Evolutionary conservation across 2,888 invertebrate species (phyloP).

Genomic region (Gastrophysa polygoni): DNA sequence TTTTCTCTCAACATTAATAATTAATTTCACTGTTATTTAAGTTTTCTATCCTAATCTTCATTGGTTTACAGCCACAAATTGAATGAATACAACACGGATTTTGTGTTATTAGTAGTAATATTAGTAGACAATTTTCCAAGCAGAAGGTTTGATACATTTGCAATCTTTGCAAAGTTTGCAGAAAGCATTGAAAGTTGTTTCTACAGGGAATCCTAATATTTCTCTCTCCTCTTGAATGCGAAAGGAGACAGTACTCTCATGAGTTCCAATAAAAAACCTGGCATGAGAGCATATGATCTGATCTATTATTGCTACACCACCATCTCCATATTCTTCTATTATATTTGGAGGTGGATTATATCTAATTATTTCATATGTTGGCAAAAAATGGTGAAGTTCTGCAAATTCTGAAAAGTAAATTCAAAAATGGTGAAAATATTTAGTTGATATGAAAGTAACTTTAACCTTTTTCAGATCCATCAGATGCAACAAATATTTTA

Average conservation of each 20-base stretch:
- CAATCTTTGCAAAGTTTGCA: slow-evolving; percentile 72
- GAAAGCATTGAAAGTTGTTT: slow-evolving; percentile 86
- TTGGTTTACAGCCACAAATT: no score
- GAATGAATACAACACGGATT: no score
- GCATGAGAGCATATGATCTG: slow-evolving; percentile 94
- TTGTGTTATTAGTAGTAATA: no score
- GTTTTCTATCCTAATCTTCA: no score
- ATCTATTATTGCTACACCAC: slow-evolving; percentile 90
- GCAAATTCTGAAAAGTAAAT: slow-evolving; percentile 59
- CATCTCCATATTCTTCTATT: slow-evolving; percentile 70
- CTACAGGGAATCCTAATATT: slow-evolving; percentile 83
- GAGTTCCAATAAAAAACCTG: slow-evolving; percentile 86
- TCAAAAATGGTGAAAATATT: neutral
- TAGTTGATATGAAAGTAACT: neutral
- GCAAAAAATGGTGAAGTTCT: slow-evolving; percentile 58
- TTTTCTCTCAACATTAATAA: no score
- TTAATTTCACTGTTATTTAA: no score
- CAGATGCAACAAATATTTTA: slow-evolving; percentile 83
- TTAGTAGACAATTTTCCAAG: slow-evolving; percentile 75
- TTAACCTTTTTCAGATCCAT: slow-evolving; percentile 68
- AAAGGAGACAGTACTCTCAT: slow-evolving; percentile 95
- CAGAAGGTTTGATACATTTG: slow-evolving; percentile 74
- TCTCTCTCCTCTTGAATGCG: slow-evolving; percentile 97
- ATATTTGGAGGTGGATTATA: slow-evolving; percentile 61
- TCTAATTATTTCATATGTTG: slow-evolving; percentile 50